Evolutionary conservation across 2,797 vertebrate species (phyloP), one percentile per base, ranked within the genome.

Genomic region (Lutjanus argentimaculatus): DNA sequence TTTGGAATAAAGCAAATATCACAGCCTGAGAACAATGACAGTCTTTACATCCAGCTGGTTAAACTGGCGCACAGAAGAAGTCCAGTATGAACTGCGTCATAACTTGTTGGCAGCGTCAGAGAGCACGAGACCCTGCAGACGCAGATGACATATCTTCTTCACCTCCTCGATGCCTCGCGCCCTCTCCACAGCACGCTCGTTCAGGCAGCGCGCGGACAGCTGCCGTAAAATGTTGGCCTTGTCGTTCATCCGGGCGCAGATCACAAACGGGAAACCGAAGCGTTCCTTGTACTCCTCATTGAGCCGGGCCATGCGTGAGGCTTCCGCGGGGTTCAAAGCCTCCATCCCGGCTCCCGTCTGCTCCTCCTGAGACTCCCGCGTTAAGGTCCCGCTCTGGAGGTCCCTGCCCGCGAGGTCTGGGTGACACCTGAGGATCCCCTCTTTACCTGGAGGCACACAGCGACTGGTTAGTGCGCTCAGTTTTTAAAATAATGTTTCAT

Each of bases 241-340:
- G 89, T 95, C 88, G 85, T 87, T 93, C 85, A 94, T 91, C 36
- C 95, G 94, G 16, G 95, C 96, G 57, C 96, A 97, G 46, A 97
- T 93, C 72, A 97, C 94, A 8, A 97, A 97, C 8, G 97, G 96
- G 87, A 97, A 97, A 0, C 94, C 95, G 48, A 97, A 97, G 30
- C 94, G 95, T 59, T 82, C 59, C 65, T 96, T 96, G 92, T 97
- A 97, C 40, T 88, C 89, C 2, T 87, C 52, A 85, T 97, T 97
- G 58, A 97, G 96, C 10, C 73, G 80, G 1, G 79, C 48, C 83
- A 97, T 88, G 70, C 30, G 86, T 14, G 64, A 80, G 6, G 75
- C 67, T 63, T 97, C 96, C 0, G 6, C 70, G 0, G 86, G 15
- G 59, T 56, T 80, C 68, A 97, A 90, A 19, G 82, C 70, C 4